Conservation (phyloP, 2,113 vertebrate species). For the Gymnarchus niloticus region DNA sequence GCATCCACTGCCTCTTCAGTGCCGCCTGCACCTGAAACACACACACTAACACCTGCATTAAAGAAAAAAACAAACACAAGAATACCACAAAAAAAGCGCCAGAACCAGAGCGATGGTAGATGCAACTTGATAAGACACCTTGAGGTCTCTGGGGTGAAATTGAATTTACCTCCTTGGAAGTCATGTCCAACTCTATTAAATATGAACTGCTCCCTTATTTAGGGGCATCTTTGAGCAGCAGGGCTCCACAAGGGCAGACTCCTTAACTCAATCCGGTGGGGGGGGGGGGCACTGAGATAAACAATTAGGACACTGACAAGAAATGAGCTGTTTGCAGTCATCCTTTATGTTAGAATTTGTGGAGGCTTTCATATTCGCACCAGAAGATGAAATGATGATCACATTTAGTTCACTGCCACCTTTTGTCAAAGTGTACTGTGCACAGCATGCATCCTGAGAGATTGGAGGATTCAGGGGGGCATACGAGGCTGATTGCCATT, state of each 20-base stretch:
- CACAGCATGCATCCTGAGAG: neutral
- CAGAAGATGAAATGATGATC: neutral
- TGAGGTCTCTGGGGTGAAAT: neutral
- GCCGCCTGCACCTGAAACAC: conserved; percentile 76
- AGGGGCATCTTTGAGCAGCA: neutral
- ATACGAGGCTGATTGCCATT: neutral
- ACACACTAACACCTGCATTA: neutral
- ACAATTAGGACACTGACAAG: neutral
- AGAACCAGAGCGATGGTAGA: neutral
- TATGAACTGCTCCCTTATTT: neutral
- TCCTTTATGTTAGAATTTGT: neutral
- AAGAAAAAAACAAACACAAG: neutral
- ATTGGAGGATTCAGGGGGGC: no score
- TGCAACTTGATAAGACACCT: neutral
- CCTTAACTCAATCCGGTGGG: neutral
- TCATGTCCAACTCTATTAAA: neutral
- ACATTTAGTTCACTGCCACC: neutral
- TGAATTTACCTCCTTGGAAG: neutral
- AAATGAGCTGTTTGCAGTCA: neutral
- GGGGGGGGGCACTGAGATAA: neutral
- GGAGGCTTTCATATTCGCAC: neutral
- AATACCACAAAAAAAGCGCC: neutral
- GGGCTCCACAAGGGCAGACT: neutral
- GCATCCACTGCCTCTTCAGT: conserved; percentile 85
- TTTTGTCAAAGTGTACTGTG: neutral